Conservation (phyloP, 2,797 vertebrate species). For the Tinamus major region DNA sequence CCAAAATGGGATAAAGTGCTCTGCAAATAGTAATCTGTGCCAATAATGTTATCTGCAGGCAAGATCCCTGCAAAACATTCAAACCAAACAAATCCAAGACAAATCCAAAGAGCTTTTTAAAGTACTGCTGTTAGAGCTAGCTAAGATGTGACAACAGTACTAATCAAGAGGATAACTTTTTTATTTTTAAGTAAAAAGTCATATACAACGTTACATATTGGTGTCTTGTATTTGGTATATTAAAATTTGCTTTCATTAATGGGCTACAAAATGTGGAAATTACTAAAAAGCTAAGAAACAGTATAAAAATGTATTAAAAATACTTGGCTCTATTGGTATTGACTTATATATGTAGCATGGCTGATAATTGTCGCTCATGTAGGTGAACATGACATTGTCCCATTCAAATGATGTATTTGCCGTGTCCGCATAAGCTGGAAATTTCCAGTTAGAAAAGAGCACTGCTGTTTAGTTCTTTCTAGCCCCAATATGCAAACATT, state of each 20-base stretch:
- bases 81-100: constrained; percentile 1
- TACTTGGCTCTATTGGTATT: background rate
- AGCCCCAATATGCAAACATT: background rate
- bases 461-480: background rate
- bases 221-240: background rate
- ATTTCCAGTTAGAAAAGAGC: background rate
- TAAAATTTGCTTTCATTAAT: background rate
- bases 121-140: background rate
- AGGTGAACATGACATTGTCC: background rate
- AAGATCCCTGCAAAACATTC: constrained; percentile 8
- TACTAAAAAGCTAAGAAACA: background rate
- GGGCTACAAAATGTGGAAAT: background rate
- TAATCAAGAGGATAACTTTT: background rate
- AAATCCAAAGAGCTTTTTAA: constrained; percentile 14
- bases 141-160: background rate
- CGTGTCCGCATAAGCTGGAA: background rate
- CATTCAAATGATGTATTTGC: background rate
- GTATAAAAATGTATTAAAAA: background rate
- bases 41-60: background rate
- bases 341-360: background rate
- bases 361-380: background rate
- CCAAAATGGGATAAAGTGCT: constrained; percentile 51
- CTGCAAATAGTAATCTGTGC: constrained; percentile 12
- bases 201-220: background rate
- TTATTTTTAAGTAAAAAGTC: too few relatives aligned